Evolutionary conservation across 2,113 vertebrate species (phyloP).

Genomic region (Eretmochelys imbricata): DNA sequence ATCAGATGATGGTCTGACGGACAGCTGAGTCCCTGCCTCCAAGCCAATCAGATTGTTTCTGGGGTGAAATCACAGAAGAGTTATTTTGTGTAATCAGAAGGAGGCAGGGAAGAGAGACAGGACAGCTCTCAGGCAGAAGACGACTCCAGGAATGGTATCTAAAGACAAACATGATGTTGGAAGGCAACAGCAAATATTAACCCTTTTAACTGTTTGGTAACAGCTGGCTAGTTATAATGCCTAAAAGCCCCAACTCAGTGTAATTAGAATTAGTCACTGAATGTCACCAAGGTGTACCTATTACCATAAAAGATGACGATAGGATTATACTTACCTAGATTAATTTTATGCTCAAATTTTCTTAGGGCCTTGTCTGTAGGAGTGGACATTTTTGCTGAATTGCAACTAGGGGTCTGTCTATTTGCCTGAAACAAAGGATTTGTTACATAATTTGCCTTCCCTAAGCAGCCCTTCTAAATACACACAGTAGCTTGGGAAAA

Average conservation of each 20-base stretch:
- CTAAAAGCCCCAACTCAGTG: background rate
- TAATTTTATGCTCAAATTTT: conserved; percentile 88
- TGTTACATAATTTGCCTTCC: background rate
- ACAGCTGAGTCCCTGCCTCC: rapidly evolving
- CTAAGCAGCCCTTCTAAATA: background rate
- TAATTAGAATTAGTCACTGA: background rate
- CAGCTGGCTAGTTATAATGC: background rate
- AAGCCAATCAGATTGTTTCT: background rate
- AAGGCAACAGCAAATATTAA: background rate
- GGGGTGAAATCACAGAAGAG: background rate
- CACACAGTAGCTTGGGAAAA: rapidly evolving
- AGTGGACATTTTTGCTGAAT: conserved; percentile 80
- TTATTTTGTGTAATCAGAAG: background rate
- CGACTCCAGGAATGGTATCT: background rate
- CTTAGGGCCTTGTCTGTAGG: conserved; percentile 82
- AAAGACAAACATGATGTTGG: background rate
- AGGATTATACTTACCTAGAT: conserved; percentile 80
- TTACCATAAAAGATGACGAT: background rate
- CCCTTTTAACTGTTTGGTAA: background rate
- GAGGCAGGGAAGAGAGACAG: background rate
- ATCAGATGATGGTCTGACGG: background rate
- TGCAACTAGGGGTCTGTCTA: conserved; percentile 69
- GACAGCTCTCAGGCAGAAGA: background rate
- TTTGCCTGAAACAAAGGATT: conserved; percentile 78
- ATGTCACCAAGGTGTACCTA: background rate